Percentiles rank a stretch among this genome's conserved stretches.
Evolutionary conservation across 2,888 invertebrate species (phyloP).

Genomic region (Frankliniella intonsa): DNA sequence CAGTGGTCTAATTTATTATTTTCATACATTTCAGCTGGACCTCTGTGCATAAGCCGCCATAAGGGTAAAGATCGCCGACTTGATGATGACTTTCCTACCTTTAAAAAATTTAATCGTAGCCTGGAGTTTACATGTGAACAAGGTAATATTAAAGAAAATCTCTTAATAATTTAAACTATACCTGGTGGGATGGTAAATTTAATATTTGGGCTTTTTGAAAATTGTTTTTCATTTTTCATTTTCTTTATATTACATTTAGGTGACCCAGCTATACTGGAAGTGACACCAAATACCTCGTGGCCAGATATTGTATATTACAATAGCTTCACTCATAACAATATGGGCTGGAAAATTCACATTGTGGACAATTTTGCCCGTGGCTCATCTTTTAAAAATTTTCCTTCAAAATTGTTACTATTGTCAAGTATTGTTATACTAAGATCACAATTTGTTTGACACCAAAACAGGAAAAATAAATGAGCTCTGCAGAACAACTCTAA

Average conservation of each 20-base stretch:
- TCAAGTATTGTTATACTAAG: background rate
- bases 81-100: conserved; percentile 71
- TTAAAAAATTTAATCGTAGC: conserved; percentile 78
- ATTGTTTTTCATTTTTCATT: background rate
- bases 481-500: too few species aligned
- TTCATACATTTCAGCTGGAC: conserved; percentile 56
- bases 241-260: conserved; percentile 44
- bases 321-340: conserved; percentile 87
- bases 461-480: too few species aligned
- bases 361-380: conserved; percentile 63
- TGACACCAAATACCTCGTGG: conserved; percentile 85
- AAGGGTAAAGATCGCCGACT: conserved; percentile 66
- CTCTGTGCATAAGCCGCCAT: conserved; percentile 69
- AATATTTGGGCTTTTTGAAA: background rate
- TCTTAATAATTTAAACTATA: background rate
- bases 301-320: conserved; percentile 90
- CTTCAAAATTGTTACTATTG: background rate
- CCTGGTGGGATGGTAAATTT: background rate
- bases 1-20: background rate
- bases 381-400: background rate
- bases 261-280: conserved; percentile 66
- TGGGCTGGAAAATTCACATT: conserved; percentile 92
- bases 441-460: background rate
- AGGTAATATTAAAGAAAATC: conserved; percentile 41
- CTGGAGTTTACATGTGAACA: conserved; percentile 65